Conservation (phyloP, 2,888 invertebrate genomes). For the Patella ulyssiponensis region DNA sequence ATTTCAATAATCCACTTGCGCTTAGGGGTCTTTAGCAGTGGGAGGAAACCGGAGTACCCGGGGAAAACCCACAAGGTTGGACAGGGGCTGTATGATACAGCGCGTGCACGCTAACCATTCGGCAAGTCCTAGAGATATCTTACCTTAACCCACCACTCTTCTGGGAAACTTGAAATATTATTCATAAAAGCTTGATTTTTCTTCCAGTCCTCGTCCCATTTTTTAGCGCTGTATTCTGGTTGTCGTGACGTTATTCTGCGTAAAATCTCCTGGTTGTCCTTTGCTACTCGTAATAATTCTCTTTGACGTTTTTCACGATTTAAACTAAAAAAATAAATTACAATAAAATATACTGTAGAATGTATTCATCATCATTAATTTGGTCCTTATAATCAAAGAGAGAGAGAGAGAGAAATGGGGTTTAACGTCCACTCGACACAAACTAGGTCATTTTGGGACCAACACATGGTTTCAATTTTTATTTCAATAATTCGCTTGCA, state of each 20-base stretch:
- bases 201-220: constrained; percentile 69
- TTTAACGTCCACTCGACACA: too few relatives aligned
- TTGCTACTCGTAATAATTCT: constrained; percentile 69
- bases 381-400: too few relatives aligned
- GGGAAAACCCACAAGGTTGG: too few relatives aligned
- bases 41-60: too few relatives aligned
- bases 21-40: too few relatives aligned
- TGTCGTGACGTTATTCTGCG: constrained; percentile 65
- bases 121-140: background rate
- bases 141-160: constrained; percentile 68
- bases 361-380: background rate
- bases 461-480: too few relatives aligned
- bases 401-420: too few relatives aligned
- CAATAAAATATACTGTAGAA: constrained; percentile 12
- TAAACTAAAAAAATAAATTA: constrained; percentile 55
- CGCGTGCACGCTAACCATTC: too few relatives aligned
- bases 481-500: too few relatives aligned
- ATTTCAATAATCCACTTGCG: too few relatives aligned
- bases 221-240: constrained; percentile 66
- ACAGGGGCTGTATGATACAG: too few relatives aligned
- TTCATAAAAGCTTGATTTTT: constrained; percentile 70
- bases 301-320: constrained; percentile 71
- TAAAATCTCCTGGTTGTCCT: constrained; percentile 71
- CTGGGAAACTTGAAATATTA: constrained; percentile 69
- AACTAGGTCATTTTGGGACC: too few relatives aligned